Evolutionary conservation across 2,888 invertebrate genomes (phyloP).

Genomic region (Dryococelus australis): DNA sequence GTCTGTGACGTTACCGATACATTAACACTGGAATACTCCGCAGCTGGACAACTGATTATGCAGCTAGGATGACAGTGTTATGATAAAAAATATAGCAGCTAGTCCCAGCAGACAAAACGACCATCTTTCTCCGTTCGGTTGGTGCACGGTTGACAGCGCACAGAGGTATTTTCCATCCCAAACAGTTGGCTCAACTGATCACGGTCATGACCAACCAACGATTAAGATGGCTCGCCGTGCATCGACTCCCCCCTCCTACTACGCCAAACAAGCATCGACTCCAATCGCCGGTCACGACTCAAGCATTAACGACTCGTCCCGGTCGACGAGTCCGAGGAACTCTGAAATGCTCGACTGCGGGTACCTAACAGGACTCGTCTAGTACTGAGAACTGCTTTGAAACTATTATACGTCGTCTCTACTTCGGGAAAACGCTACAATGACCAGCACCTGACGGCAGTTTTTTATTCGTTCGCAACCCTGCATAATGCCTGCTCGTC

Average conservation of each 20-base stretch:
- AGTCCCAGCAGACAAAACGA: too few species aligned
- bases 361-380: not conserved
- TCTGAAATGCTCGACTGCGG: not conserved
- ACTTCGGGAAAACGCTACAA: not conserved
- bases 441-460: too few species aligned
- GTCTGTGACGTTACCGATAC: too few species aligned
- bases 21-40: too few species aligned
- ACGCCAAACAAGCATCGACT: not conserved
- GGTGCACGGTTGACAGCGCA: too few species aligned
- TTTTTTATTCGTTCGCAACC: too few species aligned
- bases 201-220: not conserved
- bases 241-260: constrained; percentile 12
- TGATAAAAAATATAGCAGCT: too few species aligned
- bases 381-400: not conserved
- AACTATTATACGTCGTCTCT: not conserved
- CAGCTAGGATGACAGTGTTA: too few species aligned
- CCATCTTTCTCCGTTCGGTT: too few species aligned
- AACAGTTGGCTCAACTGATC: constrained; percentile 18
- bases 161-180: not conserved
- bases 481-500: too few species aligned
- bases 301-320: not conserved
- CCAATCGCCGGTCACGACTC: not conserved
- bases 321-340: not conserved
- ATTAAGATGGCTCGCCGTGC: not conserved
- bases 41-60: too few species aligned